Evolutionary conservation across 2,797 vertebrate genomes (phyloP), one percentile per base, ranked within the genome.

Genomic region (Pachyuromys duprasi): DNA sequence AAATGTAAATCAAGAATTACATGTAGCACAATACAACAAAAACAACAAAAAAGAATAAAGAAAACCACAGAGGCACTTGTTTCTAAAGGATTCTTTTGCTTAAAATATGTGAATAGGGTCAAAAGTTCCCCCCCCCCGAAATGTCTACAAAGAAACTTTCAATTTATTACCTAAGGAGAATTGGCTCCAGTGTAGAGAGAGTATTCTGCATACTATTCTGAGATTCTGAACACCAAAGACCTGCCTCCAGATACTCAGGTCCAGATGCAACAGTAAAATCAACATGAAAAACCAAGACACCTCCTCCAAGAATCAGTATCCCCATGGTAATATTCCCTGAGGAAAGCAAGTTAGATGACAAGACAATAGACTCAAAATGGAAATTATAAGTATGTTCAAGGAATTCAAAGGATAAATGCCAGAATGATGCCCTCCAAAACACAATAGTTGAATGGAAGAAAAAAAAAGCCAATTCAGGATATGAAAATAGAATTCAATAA

Each of bases 51-150:
- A 31, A 14, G 26, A 96, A 81, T 36, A 6, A 60, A 91, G 82
- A 80, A 94, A 94, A 75, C 49, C 60, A 93, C 60, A 91, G 14
- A 92, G 22, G 14, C 67, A 79, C 72, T 80, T 95, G 80, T 74
- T 90, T 93, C 60, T 24, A 81, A 91, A 75, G 81, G 81, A 72
- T 67, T 90, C 79, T 89, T 84, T 96, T 94, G 33, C 57, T 95
- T 90, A 78, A 87, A 79, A 88, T 88, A 79, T 57, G 33, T 53
- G 36, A 95, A 79, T 53, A 70, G 62, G 63, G 26, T 70, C 4
- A 75, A 76, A 81, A 49, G 20, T 5, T n/a, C 3, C 4, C 15
- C 83, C 81, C 55, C 13, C 62, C 90, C 6, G 17, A 92, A 42
- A 62, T 74, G 4, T 63, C 84, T 65, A 92, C 13, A 28, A 93